A percentile compares a stretch with the other conserved stretches of the same genome.
Conservation (phyloP, 1,140 invertebrate genomes). For the Drosophila novamexicana region DNA sequence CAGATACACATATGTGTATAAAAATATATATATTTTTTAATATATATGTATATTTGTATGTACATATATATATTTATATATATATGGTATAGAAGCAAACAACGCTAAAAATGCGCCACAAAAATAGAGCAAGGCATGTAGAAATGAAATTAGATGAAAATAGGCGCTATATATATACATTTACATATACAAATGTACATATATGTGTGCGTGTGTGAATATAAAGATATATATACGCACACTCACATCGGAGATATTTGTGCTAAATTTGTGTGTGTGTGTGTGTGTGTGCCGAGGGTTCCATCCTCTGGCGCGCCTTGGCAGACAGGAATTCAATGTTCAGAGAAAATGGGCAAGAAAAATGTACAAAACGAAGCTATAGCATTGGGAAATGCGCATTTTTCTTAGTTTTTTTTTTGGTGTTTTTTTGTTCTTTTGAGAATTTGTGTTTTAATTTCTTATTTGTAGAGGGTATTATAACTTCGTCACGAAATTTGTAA, state of each 20-base stretch:
- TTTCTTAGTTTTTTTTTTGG: constrained; percentile 13
- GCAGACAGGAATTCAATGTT: constrained; percentile 70
- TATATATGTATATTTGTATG: not conserved
- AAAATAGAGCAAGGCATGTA: constrained; percentile 77
- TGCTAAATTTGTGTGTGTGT: constrained; percentile 50
- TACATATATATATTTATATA: constrained; percentile 18
- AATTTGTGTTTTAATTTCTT: too few relatives aligned
- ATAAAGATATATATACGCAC: constrained; percentile 11
- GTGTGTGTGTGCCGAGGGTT: constrained; percentile 29
- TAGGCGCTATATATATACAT: constrained; percentile 70
- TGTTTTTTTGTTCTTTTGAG: constrained; percentile 18
- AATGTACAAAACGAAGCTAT: constrained; percentile 39
- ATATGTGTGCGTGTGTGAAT: not conserved
- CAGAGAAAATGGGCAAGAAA: constrained; percentile 43
- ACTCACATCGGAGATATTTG: constrained; percentile 46
- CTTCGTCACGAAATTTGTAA: too few relatives aligned
- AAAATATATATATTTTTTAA: not conserved
- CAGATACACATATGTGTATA: constrained; percentile 2
- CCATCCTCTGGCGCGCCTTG: constrained; percentile 38
- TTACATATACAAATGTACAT: not conserved
- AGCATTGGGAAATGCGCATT: constrained; percentile 50
- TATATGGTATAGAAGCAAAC: constrained; percentile 48
- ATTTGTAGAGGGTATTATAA: too few relatives aligned
- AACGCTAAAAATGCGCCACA: constrained; percentile 66
- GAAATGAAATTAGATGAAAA: constrained; percentile 80